phyloP scores from a whole-genome alignment of 2,113 vertebrate species.

The Ctenomys sociabilis region DNA sequence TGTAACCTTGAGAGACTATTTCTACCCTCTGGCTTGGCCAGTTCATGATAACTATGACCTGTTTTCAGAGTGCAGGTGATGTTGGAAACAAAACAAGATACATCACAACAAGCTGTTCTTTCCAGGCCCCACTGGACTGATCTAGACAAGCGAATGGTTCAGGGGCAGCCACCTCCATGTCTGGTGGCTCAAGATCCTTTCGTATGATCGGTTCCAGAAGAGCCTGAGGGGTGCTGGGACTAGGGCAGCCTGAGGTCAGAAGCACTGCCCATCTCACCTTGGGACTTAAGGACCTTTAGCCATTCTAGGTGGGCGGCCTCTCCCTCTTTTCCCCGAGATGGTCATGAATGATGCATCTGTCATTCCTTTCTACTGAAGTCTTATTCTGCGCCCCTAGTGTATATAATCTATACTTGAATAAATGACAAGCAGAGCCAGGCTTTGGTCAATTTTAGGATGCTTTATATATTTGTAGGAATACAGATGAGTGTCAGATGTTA shows the following conservation, averaged over 20 bases:
- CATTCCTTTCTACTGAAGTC: constrained; percentile 51
- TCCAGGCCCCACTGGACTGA: not conserved
- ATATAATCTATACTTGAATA: not conserved
- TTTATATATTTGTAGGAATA: not conserved
- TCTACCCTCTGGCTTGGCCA: not conserved
- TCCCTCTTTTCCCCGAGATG: not conserved
- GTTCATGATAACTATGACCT: not conserved
- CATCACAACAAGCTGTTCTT: not conserved
- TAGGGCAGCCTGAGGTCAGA: not conserved
- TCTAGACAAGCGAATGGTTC: constrained; percentile 18
- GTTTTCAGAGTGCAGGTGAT: constrained; percentile 23
- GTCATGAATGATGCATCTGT: not conserved
- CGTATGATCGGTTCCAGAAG: not conserved
- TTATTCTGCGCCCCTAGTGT: not conserved
- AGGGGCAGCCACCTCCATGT: not conserved
- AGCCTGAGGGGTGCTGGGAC: not conserved
- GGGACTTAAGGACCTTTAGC: not conserved
- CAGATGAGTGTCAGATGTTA: not conserved
- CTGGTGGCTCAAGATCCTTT: not conserved
- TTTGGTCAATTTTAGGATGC: constrained; percentile 33
- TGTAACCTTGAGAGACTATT: not conserved
- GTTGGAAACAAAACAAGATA: constrained; percentile 13
- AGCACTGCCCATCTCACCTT: not conserved
- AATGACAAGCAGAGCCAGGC: not conserved
- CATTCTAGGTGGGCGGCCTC: not conserved